Percentiles rank a stretch among this genome's conserved stretches.
These are phyloP conservation scores for Drosophila monieri DNA, from an alignment of 2,888 invertebrate species.

Conservation along the genomic window DNA sequence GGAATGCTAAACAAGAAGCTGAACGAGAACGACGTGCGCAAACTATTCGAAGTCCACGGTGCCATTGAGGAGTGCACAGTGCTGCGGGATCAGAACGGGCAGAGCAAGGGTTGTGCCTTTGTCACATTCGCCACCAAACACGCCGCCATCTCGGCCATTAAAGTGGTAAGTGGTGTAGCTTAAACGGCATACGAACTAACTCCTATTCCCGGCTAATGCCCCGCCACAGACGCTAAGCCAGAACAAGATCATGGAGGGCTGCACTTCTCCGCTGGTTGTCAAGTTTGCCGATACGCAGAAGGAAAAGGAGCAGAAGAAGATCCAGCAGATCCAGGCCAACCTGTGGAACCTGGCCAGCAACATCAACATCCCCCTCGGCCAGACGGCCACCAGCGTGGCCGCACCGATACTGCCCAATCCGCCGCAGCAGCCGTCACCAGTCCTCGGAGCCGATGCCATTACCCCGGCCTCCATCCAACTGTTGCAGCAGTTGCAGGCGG, in stretches of 20 bases:
- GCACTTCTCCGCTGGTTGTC: slow-evolving; percentile 98
- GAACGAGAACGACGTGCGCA: slow-evolving; percentile 96
- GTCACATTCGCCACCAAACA: slow-evolving; percentile 99
- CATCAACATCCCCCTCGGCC: slow-evolving; percentile 85
- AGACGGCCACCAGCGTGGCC: slow-evolving; percentile 85
- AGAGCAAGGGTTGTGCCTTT: slow-evolving; percentile 99
- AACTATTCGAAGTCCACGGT: slow-evolving; percentile 96
- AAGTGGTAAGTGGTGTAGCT: slow-evolving; percentile 85
- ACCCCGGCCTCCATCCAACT: slow-evolving; percentile 88
- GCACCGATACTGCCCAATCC: slow-evolving; percentile 84
- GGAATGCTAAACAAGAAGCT: slow-evolving; percentile 99
- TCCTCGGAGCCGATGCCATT: slow-evolving; percentile 84
- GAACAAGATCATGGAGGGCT: slow-evolving; percentile 99
- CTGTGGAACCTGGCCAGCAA: slow-evolving; percentile 92
- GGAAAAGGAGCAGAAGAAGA: slow-evolving; percentile 98
- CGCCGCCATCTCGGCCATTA: slow-evolving; percentile 98
- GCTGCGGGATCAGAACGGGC: slow-evolving; percentile 96
- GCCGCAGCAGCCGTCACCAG: slow-evolving; percentile 84
- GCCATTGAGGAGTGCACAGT: slow-evolving; percentile 99
- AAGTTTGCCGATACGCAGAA: slow-evolving; percentile 99
- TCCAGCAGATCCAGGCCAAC: slow-evolving; percentile 96
- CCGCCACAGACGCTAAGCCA: slow-evolving; percentile 92
- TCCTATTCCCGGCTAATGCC: neutral
- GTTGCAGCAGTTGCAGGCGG: slow-evolving; percentile 88
- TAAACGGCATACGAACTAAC: neutral